phyloP scores from a whole-genome alignment of 2,113 vertebrate species.

The Macaca nemestrina region DNA sequence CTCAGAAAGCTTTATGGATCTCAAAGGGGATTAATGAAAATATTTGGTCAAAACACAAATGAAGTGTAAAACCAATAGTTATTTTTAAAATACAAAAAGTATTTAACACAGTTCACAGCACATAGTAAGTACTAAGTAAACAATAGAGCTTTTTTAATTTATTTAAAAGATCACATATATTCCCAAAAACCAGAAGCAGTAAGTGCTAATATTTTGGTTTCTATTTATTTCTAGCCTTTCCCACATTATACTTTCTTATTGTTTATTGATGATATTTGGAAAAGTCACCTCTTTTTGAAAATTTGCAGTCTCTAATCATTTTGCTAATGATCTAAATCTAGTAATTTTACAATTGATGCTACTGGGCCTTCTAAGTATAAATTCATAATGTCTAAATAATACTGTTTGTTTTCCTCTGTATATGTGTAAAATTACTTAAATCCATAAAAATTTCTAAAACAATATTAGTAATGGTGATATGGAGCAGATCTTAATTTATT shows the following conservation, averaged over 20 bases:
- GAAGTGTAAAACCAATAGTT: slow-evolving; percentile 42
- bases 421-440: not conserved
- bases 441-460: not conserved
- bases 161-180: slow-evolving; percentile 37
- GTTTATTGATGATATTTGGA: not conserved
- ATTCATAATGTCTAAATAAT: slow-evolving; percentile 27
- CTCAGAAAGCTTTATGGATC: slow-evolving; percentile 49
- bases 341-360: not conserved
- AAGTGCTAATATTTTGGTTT: slow-evolving; percentile 11
- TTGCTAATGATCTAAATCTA: not conserved
- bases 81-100: slow-evolving; percentile 49
- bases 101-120: slow-evolving; percentile 44
- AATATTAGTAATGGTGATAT: not conserved
- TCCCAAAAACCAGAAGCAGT: not conserved
- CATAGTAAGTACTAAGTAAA: not conserved
- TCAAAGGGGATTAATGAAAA: slow-evolving; percentile 65
- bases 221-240: not conserved
- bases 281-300: not conserved
- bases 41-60: slow-evolving; percentile 58
- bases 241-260: not conserved
- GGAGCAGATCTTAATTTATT: not conserved
- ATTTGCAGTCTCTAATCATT: not conserved
- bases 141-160: not conserved
- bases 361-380: not conserved
- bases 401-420: not conserved